Evolutionary conservation across 2,113 vertebrate species (phyloP).

Genomic region (Zosterops pallidus): DNA sequence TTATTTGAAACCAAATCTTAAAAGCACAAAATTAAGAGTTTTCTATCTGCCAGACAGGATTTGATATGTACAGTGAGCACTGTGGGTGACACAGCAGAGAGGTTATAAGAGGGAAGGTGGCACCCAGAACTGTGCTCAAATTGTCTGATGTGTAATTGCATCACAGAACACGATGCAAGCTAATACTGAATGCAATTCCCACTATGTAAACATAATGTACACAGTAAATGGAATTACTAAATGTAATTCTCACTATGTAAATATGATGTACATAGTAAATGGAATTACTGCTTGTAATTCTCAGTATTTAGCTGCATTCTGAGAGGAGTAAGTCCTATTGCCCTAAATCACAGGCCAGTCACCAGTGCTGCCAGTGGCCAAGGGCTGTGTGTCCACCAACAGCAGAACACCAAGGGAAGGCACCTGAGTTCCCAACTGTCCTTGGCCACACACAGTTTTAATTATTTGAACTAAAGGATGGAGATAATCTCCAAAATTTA

Average conservation of each 20-base stretch:
- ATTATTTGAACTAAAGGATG: background rate
- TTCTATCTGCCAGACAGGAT: background rate
- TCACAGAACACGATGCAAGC: accelerated
- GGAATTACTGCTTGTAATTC: background rate
- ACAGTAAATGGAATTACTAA: background rate
- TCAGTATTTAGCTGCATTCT: background rate
- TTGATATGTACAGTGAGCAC: background rate
- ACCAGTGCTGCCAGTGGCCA: background rate
- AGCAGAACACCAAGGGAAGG: background rate
- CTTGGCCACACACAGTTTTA: background rate
- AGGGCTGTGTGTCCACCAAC: background rate
- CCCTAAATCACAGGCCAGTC: background rate
- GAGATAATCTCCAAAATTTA: background rate
- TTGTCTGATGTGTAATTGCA: background rate
- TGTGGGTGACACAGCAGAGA: background rate
- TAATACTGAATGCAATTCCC: background rate
- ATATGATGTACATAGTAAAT: background rate
- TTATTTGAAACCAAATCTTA: background rate
- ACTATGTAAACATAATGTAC: background rate
- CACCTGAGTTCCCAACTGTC: background rate
- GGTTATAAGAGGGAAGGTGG: background rate
- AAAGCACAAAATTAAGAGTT: background rate
- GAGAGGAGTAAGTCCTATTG: background rate
- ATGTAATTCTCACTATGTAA: background rate
- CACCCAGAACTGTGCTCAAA: background rate